Base-by-base conservation (phyloP, 2,797 vertebrate genomes). In the Myripristis murdjan region DNA sequence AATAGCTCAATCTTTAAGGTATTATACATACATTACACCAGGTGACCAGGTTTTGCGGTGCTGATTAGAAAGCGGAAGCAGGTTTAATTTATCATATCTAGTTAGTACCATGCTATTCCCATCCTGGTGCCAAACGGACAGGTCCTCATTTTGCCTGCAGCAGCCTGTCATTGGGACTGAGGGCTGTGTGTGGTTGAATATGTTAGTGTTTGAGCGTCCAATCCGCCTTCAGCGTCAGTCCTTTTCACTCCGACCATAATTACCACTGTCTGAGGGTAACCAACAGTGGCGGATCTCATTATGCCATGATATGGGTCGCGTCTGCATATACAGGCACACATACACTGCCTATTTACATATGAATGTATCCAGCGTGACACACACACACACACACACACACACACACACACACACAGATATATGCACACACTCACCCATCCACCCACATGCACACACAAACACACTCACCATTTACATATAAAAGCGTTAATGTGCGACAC, bases 201-300 rank as follows among this genome's bases (percentile, higher is more conserved):
- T 75, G 83, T 83, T 71, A 37, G 80, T 62, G 83, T 74, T 80
- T 58, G 55, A 64, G 63, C 47, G 78, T 91, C 91, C 89, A 67
- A 86, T 84, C 82, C 60, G 76, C 87, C 89, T 84, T 87, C 88
- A 87, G 74, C 86, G 65, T 86, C 81, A 51, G 56, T 80, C 86
- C 83, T 77, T 90, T 89, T 89, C 85, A 88, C 86, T 80, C 81
- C 70, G 70, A 85, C 88, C 89, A 83, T 94, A 94, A 94, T 93
- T 92, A 92, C 92, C 89, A 79, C 79, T 83, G 89, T 90, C 90
- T 88, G 88, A 93, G 89, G 89, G 91, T 95, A 93, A 95, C 93
- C 92, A 93, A 82, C 91, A 91, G 88, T 91, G 90, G 89, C 90
- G 91, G 91, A 92, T 95, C 92, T 94, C 92, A 95, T 95, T 95